Evolutionary conservation across 2,113 vertebrate species (phyloP).

Genomic region (Amphilophus citrinellus): DNA sequence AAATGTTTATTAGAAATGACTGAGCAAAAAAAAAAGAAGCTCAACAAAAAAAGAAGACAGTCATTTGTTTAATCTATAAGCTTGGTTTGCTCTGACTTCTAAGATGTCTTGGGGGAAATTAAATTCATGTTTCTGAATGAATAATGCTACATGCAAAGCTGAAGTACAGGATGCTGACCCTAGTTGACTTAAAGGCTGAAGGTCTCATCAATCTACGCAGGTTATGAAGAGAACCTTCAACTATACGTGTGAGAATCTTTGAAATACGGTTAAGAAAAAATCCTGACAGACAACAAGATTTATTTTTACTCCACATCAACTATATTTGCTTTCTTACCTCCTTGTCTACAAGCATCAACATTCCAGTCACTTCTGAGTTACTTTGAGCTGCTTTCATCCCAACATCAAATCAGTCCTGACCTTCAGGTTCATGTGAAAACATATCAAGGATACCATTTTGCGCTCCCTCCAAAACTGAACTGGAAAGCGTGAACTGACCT

Average conservation of each 20-base stretch:
- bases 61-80: not conserved
- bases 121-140: too few relatives aligned
- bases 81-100: not conserved
- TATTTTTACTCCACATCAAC: not conserved
- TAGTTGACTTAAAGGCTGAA: not conserved
- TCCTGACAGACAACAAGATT: not conserved
- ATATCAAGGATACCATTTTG: not conserved
- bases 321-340: not conserved
- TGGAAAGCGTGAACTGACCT: constrained; percentile 80
- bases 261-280: not conserved
- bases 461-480: not conserved
- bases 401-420: constrained; percentile 6
- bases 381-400: constrained; percentile 16
- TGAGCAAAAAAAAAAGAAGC: not conserved
- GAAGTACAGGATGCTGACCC: not conserved
- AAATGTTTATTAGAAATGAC: constrained; percentile 1
- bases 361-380: constrained; percentile 6
- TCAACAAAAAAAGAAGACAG: too few relatives aligned
- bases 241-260: not conserved
- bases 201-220: not conserved
- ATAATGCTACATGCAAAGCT: not conserved
- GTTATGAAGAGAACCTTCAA: not conserved
- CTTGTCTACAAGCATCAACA: not conserved
- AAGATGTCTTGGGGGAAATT: not conserved
- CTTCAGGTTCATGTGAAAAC: constrained; percentile 3